A percentile compares a stretch with the other conserved stretches of the same genome.
Evolutionary conservation across 2,113 vertebrate genomes (phyloP).

Genomic region (Dasyornis broadbenti): DNA sequence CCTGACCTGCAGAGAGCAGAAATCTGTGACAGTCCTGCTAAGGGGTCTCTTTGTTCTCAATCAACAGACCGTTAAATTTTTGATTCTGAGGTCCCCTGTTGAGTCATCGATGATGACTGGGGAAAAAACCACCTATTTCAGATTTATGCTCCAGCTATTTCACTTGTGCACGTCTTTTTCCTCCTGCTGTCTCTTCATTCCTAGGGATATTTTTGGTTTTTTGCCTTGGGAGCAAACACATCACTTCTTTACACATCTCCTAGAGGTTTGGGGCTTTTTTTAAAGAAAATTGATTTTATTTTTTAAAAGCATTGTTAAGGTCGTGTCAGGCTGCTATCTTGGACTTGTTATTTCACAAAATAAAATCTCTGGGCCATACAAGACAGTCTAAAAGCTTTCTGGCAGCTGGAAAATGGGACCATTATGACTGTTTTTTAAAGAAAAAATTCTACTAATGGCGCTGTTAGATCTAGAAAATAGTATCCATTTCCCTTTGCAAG

Average conservation of each 20-base stretch:
- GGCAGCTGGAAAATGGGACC: neutral
- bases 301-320: neutral
- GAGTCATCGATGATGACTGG: neutral
- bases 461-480: neutral
- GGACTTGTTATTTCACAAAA: neutral
- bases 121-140: neutral
- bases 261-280: neutral
- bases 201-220: neutral
- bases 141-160: neutral
- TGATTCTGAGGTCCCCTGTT: neutral
- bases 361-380: neutral
- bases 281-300: neutral
- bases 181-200: neutral
- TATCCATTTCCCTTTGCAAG: neutral
- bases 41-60: neutral
- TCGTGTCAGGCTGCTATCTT: neutral
- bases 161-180: neutral
- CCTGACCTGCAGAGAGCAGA: neutral
- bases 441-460: neutral
- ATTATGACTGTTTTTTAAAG: neutral
- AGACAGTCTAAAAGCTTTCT: neutral
- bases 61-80: neutral
- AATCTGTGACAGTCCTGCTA: neutral
- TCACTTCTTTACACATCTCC: neutral
- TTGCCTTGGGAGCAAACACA: neutral